Evolutionary conservation across 2,797 vertebrate species (phyloP), one percentile per base, ranked within the genome.

Genomic region (Lagorchestes hirsutus): DNA sequence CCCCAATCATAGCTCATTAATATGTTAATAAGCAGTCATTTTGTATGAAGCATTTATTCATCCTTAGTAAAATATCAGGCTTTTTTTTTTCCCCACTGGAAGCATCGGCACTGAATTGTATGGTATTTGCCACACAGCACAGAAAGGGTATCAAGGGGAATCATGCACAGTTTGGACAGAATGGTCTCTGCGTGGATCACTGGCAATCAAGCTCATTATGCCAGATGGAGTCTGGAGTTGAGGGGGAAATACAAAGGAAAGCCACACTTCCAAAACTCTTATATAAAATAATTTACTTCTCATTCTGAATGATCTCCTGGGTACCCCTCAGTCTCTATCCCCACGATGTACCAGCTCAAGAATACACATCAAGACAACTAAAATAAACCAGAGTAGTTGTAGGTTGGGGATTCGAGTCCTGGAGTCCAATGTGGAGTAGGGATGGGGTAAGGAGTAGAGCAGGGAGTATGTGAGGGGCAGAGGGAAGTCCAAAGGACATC

Each of bases 21-120:
- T 91, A 52, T 31, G 92, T 95, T 92, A 98, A 97, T 95, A 98
- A 74, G 27, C 95, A 97, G 93, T 98, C n/a, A 12, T 96, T 97
- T 96, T 95, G 95, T 98, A 97, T 96, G 98, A 95, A 97, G 97
- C 95, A 92, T 94, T 96, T 98, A 97, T 98, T 98, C 34, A 92
- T 95, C n/a, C 29, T 97, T 96, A 56, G 91, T 98, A 97, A 97
- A 97, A 93, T 98, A 95, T 52, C 1, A 58, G 24, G 27, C 90
- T 95, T 92, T 67, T 92, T 92, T 46, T 46, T 92, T 94, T 91
- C 92, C 91, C 91, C 92, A 56, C 74, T n/a, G 96, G 95, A 55
- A 94, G 94, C 62, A 95, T 95, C 27, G 55, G 18, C 90, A 22
- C 54, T 14, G 92, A 97, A 95, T 94, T 87, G 40, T 50, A 87